Conservation (phyloP, 2,888 invertebrate species). For the Lysandra bellargus region DNA sequence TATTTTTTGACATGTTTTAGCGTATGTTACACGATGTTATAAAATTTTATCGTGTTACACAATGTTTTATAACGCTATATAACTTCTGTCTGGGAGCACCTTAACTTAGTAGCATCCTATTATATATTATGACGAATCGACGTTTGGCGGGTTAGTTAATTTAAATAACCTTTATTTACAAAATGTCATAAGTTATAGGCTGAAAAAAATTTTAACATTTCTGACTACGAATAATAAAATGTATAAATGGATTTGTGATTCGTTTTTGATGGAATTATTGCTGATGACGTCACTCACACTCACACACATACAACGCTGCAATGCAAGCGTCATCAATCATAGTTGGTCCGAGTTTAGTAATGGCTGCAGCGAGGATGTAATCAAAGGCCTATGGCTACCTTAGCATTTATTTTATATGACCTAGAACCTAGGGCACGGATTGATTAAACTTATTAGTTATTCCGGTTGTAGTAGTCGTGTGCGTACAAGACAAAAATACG, state of each 20-base stretch:
- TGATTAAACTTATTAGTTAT: not conserved
- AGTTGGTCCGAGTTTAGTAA: not conserved
- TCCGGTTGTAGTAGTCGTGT: too few relatives aligned
- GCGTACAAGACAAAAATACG: too few relatives aligned
- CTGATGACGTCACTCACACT: slow-evolving; percentile 7
- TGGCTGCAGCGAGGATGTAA: not conserved
- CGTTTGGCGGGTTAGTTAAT: too few relatives aligned
- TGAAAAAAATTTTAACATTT: not conserved
- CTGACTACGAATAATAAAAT: not conserved
- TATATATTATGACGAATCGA: too few relatives aligned
- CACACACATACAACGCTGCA: not conserved
- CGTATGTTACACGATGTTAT: too few relatives aligned
- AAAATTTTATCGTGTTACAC: too few relatives aligned
- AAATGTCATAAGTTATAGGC: too few relatives aligned
- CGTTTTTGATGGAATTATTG: not conserved
- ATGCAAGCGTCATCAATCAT: slow-evolving; percentile 14
- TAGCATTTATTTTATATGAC: not conserved
- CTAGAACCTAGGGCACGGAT: not conserved
- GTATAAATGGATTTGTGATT: not conserved
- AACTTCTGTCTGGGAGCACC: too few relatives aligned
- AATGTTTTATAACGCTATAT: too few relatives aligned
- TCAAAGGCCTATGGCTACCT: not conserved
- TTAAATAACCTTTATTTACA: too few relatives aligned
- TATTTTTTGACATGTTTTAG: too few relatives aligned
- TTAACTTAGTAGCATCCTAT: too few relatives aligned